Conservation (phyloP, 2,113 vertebrate species). For the Pogonocichla stellata region DNA sequence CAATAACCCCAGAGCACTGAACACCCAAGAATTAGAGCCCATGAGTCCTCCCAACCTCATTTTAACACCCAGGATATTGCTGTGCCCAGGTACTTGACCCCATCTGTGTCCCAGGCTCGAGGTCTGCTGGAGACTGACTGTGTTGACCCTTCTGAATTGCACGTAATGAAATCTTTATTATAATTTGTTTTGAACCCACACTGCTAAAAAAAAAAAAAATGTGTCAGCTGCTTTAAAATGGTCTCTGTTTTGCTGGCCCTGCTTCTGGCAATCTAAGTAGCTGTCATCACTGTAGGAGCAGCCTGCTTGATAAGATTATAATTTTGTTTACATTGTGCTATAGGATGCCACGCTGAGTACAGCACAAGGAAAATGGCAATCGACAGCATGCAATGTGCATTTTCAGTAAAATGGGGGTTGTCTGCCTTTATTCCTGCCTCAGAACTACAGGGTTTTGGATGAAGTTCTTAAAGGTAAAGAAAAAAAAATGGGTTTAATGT, state of each 20-base stretch:
- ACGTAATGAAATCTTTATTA: constrained; percentile 54
- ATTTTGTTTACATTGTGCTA: constrained; percentile 78
- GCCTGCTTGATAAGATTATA: constrained; percentile 76
- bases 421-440: neutral
- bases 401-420: constrained; percentile 16
- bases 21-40: neutral
- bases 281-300: constrained; percentile 59
- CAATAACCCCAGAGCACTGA: neutral
- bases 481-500: neutral
- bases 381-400: constrained; percentile 47
- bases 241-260: constrained; percentile 59
- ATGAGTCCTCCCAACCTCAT: neutral
- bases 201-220: constrained; percentile 45
- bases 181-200: constrained; percentile 56
- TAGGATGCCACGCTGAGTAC: constrained; percentile 67
- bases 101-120: neutral
- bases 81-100: neutral
- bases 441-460: neutral
- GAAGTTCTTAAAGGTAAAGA: constrained; percentile 19
- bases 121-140: neutral
- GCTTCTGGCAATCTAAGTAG: constrained; percentile 55
- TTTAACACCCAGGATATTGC: neutral
- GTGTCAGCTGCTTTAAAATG: constrained; percentile 58
- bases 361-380: constrained; percentile 53
- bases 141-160: neutral